A percentile compares a stretch with the other conserved stretches of the same genome.
Conservation (phyloP, 2,888 invertebrate species). For the Cactoblastis cactorum region DNA sequence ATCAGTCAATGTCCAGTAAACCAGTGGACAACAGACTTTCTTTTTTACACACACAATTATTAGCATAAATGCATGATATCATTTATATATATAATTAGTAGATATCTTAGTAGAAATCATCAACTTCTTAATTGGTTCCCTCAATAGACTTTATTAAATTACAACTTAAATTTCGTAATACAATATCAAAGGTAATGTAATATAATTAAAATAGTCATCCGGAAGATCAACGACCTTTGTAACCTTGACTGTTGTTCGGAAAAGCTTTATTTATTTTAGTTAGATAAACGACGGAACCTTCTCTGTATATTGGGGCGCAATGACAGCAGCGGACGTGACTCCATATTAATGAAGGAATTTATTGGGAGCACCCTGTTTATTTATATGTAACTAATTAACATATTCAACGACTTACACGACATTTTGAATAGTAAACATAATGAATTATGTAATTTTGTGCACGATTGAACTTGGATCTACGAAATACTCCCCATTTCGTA, state of each 20-base stretch:
- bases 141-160: too few relatives aligned
- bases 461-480: too few relatives aligned
- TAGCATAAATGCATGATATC: too few relatives aligned
- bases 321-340: slow-evolving; percentile 11
- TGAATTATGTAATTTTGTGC: neutral
- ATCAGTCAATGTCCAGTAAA: too few relatives aligned
- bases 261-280: slow-evolving; percentile 20
- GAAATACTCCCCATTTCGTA: too few relatives aligned
- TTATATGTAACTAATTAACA: neutral
- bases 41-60: too few relatives aligned
- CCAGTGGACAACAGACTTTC: too few relatives aligned
- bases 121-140: too few relatives aligned
- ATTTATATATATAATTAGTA: too few relatives aligned
- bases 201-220: neutral
- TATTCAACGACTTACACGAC: neutral
- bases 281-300: slow-evolving; percentile 12
- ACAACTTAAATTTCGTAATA: too few relatives aligned
- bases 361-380: neutral
- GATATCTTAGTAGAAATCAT: too few relatives aligned
- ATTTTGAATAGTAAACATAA: neutral
- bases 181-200: neutral
- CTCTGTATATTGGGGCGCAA: slow-evolving; percentile 16
- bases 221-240: slow-evolving; percentile 15
- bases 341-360: neutral
- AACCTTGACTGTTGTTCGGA: slow-evolving; percentile 20